phyloP scores from a whole-genome alignment of 2,113 vertebrate genomes.

The Microtus ochrogaster region DNA sequence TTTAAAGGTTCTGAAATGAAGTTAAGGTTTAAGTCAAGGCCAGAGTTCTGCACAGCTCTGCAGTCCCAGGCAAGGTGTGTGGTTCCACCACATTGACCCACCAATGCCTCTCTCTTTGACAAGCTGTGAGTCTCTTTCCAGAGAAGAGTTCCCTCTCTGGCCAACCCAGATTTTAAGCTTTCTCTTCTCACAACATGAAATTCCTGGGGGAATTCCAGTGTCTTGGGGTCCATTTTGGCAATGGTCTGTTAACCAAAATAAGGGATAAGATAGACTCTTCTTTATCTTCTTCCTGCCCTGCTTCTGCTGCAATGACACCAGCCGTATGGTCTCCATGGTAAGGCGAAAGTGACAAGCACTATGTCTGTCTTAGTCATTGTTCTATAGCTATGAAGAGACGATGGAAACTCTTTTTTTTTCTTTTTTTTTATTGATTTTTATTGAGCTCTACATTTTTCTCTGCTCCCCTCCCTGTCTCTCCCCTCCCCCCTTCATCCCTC shows the following conservation, averaged over 20 bases:
- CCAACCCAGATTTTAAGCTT: not conserved
- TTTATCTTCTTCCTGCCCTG: not conserved
- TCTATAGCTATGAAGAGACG: not conserved
- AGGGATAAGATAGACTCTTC: too few relatives aligned
- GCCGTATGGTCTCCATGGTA: rapidly evolving
- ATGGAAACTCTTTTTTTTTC: not conserved
- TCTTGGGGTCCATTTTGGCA: not conserved
- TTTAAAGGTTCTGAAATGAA: not conserved
- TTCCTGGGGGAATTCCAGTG: not conserved
- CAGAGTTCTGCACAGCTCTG: not conserved
- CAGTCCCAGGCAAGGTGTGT: not conserved
- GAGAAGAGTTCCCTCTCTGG: not conserved
- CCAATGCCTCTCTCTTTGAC: not conserved
- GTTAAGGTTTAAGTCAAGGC: not conserved
- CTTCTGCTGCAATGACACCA: not conserved
- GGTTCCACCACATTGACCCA: not conserved
- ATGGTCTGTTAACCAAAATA: not conserved
- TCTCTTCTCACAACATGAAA: not conserved
- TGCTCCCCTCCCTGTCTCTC: too few relatives aligned
- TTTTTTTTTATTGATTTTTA: too few relatives aligned
- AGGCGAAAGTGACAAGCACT: not conserved
- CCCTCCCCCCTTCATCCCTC: too few relatives aligned
- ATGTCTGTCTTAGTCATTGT: not conserved
- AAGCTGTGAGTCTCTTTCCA: not conserved
- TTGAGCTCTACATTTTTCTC: too few relatives aligned